Evolutionary conservation across 2,888 invertebrate genomes (phyloP).

Genomic region (Perdita meconis): DNA sequence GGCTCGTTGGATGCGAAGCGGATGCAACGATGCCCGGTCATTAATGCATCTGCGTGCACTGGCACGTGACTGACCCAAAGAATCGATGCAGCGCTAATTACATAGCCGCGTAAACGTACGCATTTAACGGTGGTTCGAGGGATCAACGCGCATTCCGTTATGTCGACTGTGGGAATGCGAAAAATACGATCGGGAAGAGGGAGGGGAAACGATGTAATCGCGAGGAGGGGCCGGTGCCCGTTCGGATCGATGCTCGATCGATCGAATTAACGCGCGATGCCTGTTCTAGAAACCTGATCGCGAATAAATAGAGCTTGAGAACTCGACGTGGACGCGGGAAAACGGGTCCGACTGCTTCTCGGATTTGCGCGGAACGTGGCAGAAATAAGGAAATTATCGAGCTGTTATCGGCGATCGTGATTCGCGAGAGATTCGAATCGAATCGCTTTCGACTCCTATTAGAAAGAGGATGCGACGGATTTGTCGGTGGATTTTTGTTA

Average conservation of each 20-base stretch:
- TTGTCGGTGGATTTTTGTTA: no score
- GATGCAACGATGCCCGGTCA: slow-evolving; percentile 13
- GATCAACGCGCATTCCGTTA: slow-evolving; percentile 58
- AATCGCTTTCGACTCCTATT: no score
- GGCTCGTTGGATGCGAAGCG: slow-evolving; percentile 7
- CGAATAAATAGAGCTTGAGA: neutral
- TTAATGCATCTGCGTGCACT: slow-evolving; percentile 34
- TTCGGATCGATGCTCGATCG: slow-evolving; percentile 12
- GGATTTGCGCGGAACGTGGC: neutral
- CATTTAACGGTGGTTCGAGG: slow-evolving; percentile 63
- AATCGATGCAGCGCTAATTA: slow-evolving; percentile 60
- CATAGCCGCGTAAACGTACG: slow-evolving; percentile 41
- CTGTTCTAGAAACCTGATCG: slow-evolving; percentile 1
- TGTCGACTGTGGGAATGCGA: slow-evolving; percentile 50
- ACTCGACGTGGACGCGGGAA: neutral
- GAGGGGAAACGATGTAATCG: slow-evolving; percentile 33
- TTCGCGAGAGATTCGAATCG: slow-evolving; percentile 29
- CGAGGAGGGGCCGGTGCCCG: slow-evolving; percentile 14
- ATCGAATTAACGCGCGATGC: neutral
- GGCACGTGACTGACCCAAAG: slow-evolving; percentile 35
- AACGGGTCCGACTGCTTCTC: neutral
- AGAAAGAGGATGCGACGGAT: no score
- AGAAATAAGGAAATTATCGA: neutral
- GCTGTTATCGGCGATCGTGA: neutral
- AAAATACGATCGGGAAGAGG: slow-evolving; percentile 25